These are phyloP conservation scores for Drosophila ochracea DNA, from an alignment of 2,888 invertebrate species.

Conservation along the genomic window DNA sequence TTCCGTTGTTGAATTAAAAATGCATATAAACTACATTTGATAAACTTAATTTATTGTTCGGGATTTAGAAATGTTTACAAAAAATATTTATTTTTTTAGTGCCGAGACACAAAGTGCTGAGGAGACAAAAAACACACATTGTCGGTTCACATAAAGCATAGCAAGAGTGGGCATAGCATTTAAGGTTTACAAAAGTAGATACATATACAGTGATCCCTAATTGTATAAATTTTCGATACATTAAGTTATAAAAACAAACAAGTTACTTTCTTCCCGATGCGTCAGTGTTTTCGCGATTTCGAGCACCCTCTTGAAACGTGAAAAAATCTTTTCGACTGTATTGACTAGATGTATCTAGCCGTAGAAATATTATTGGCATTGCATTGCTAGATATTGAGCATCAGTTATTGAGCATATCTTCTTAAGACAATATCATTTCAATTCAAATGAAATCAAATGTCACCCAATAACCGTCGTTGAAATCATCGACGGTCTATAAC, in stretches of 20 bases:
- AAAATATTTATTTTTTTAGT: slow-evolving; percentile 68
- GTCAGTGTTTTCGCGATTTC: slow-evolving; percentile 49
- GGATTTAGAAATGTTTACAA: slow-evolving; percentile 62
- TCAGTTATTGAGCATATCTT: slow-evolving; percentile 61
- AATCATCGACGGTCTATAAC: slow-evolving; percentile 36
- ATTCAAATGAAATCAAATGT: slow-evolving; percentile 61
- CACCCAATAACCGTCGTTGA: slow-evolving; percentile 50
- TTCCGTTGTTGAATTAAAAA: slow-evolving; percentile 42
- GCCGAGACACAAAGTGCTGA: slow-evolving; percentile 57
- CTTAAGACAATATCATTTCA: slow-evolving; percentile 56
- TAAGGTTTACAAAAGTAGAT: slow-evolving; percentile 61
- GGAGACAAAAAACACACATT: slow-evolving; percentile 31
- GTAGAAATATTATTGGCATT: slow-evolving; percentile 82
- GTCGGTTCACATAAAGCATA: slow-evolving; percentile 28
- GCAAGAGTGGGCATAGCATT: slow-evolving; percentile 51
- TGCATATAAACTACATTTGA: slow-evolving; percentile 47
- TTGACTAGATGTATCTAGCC: slow-evolving; percentile 85
- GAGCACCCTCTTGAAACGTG: slow-evolving; percentile 63
- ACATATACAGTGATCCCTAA: slow-evolving; percentile 66
- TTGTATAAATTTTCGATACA: slow-evolving; percentile 73
- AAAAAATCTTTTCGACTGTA: slow-evolving; percentile 76
- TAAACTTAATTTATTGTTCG: slow-evolving; percentile 78
- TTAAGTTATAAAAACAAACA: slow-evolving; percentile 77
- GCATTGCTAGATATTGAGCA: slow-evolving; percentile 80
- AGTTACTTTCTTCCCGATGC: slow-evolving; percentile 67